Evolutionary conservation across 2,113 vertebrate genomes (phyloP).

Genomic region (Gorilla gorilla): DNA sequence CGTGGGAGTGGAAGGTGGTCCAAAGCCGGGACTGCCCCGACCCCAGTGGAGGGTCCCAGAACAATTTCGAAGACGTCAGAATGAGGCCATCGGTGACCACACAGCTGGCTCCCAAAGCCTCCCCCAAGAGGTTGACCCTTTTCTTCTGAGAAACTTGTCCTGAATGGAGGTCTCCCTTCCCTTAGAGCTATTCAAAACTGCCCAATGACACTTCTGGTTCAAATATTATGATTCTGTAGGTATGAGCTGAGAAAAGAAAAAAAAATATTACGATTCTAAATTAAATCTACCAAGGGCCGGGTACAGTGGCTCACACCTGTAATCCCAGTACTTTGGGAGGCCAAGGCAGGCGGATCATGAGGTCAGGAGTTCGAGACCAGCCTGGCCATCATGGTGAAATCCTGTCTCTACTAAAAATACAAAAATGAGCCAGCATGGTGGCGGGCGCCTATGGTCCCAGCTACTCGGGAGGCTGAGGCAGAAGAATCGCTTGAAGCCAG

Average conservation of each 20-base stretch:
- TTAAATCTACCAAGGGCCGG: background rate
- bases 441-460: no score
- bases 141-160: conserved; percentile 39
- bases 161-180: conserved; percentile 26
- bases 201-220: conserved; percentile 18
- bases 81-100: conserved; percentile 71
- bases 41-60: conserved; percentile 66
- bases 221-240: conserved; percentile 6
- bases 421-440: no score
- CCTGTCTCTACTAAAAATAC: no score
- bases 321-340: no score
- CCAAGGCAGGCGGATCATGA: no score
- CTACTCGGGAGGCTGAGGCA: no score
- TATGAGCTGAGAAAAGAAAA: background rate
- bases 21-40: conserved; percentile 69
- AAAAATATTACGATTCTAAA: conserved; percentile 17
- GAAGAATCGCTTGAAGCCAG: no score
- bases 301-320: no score
- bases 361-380: no score
- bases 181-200: conserved; percentile 47
- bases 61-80: conserved; percentile 63
- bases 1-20: conserved; percentile 70
- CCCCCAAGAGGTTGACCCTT: conserved; percentile 28
- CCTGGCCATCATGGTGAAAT: no score
- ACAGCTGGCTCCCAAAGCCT: conserved; percentile 33